Base-by-base conservation (phyloP, 1,140 invertebrate species). In the Phocides pigmalion region DNA sequence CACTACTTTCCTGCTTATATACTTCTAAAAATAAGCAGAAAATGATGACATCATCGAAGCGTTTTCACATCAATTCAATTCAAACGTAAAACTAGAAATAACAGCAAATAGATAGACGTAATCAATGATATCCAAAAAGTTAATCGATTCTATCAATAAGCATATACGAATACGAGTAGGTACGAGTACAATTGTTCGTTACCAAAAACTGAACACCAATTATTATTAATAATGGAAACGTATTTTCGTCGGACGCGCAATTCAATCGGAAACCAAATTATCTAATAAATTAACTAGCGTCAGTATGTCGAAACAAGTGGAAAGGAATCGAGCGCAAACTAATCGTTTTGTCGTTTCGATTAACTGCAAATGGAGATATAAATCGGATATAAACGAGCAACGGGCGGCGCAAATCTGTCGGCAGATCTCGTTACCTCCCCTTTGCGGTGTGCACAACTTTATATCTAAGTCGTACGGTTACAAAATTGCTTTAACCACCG, bases 331-430 rank as follows among this genome's bases (percentile, higher is more conserved):
- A 62, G 64, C 65, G 65, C 64, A 70, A 78, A 81, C 78, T 82
- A 81, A 83, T 82, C 76, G 78, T 80, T 83, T 84, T 83, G 77
- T 82, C 73, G 76, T 79, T 81, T 71, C 81, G 81, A 84, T 87
- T 84, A 79, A 73, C 73, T 70, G 66, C 70, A 78, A 86, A 86
- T 82, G 72, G 69, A 69, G 74, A 81, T 73, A 81, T 76, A 76
- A 81, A 83, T 75, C 76, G 58, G 65, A 72, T 78, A 70, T 53
- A 64, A 63, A 65, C 62, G 66, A 28, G 25, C 49, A 49, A 8
- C 41, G 67, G 49, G 37, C 51, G 51, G 42, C 51, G 63, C 35
- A 56, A 62, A 73, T 64, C 68, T 67, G 28, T 37, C 59, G 44
- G 41, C n/a, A 37, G 42, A 62, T 68, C 64, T 70, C 66, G 44